These are phyloP conservation scores for Leuciscus waleckii DNA, from an alignment of 2,797 vertebrate genomes.

Conservation along the genomic window DNA sequence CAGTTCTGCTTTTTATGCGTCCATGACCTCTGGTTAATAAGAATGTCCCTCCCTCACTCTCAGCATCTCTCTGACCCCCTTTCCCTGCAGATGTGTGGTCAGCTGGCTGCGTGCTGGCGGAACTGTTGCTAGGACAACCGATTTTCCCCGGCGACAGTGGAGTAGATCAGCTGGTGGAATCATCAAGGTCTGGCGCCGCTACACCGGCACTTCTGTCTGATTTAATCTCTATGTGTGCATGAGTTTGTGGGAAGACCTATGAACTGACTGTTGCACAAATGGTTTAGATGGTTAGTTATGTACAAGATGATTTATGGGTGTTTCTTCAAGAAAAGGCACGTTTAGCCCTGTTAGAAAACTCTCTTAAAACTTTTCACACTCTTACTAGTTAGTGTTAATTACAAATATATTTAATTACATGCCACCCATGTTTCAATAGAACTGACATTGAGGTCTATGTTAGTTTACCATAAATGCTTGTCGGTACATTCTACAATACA, in stretches of 20 bases:
- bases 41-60: slow-evolving; percentile 16
- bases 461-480: neutral
- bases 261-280: neutral
- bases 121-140: slow-evolving; percentile 97
- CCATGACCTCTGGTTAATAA: slow-evolving; percentile 30
- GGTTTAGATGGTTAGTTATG: neutral
- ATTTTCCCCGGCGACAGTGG: slow-evolving; percentile 99
- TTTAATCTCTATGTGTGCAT: neutral
- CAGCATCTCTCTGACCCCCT: slow-evolving; percentile 48
- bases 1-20: neutral
- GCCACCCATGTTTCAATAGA: neutral
- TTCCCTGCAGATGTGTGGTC: slow-evolving; percentile 92
- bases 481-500: neutral
- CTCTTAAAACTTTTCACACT: neutral
- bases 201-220: neutral
- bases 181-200: slow-evolving; percentile 87
- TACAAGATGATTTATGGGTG: neutral
- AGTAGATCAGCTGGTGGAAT: slow-evolving; percentile 99
- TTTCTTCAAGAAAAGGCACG: neutral
- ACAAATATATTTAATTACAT: neutral
- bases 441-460: neutral
- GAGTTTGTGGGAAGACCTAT: slow-evolving; percentile 11
- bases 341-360: neutral
- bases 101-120: slow-evolving; percentile 97
- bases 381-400: neutral